Base-by-base conservation (phyloP, 2,888 invertebrate genomes). In the Perdita meconis region DNA sequence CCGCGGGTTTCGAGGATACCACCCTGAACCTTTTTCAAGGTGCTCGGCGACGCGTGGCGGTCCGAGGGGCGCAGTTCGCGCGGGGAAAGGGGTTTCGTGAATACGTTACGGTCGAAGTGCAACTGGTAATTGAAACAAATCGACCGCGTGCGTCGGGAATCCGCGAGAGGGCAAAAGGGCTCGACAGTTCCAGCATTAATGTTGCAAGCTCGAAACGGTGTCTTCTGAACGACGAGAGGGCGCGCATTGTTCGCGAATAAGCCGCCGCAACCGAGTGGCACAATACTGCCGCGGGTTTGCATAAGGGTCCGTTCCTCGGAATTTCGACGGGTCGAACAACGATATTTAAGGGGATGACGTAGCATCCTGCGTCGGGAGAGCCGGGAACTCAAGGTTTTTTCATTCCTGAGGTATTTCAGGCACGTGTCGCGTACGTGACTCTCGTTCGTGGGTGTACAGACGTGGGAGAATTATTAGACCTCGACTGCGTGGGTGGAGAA, bases 61-160 rank as follows among this genome's bases (percentile, higher is more conserved):
- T 1, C 2, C n/a, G 53, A n/a, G n/a, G 10, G 6, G 57, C n/a
- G 40, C 63, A 68, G 72, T 79, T 77, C 70, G 16, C 42, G 53
- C 64, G 26, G 44, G 59, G n/a, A n/a, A n/a, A n/a, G n/a, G n/a
- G 26, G 61, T 68, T 73, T 42, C 24, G 56, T 26, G 69, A 71
- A 72, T 75, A 66, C 66, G 50, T 36, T 24, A 50, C 24, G 22
- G 38, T n/a, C n/a, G n/a, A n/a, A n/a, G n/a, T n/a, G 57, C 6
- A 38, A 36, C 65, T 51, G n/a, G 59, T 42, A 63, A 82, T 82
- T 80, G 76, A 67, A 63, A 80, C 67, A 61, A 73, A 69, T 72
- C 75, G 76, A 51, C 64, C 55, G 50, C 64, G 65, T 44, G 63
- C 16, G 72, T 16, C 51, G 34, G 64, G 61, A 55, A 61, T 60